Percentiles rank a stretch among this genome's conserved stretches.
phyloP scores from a whole-genome alignment of 2,888 invertebrate genomes.

The Nysson spinosus region DNA sequence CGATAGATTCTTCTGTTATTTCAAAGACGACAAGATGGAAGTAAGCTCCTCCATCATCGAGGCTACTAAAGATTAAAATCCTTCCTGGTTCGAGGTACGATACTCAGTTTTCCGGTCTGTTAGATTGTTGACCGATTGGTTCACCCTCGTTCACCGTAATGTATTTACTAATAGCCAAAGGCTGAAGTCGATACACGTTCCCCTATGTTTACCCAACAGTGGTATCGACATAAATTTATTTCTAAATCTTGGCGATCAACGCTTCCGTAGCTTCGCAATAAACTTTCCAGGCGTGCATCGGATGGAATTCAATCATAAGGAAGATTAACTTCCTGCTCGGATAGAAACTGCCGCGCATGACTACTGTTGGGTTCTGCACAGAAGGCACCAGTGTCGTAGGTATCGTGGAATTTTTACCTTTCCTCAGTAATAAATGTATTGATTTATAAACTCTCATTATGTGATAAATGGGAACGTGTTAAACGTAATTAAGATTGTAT shows the following conservation, averaged over 20 bases:
- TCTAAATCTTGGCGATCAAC: not conserved
- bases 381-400: too few species aligned
- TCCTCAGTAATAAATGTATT: too few species aligned
- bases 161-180: constrained; percentile 19
- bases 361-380: too few species aligned
- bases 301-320: too few species aligned
- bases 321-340: too few species aligned
- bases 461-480: too few species aligned
- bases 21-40: not conserved
- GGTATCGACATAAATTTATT: constrained; percentile 5
- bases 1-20: too few species aligned
- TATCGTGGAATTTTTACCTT: too few species aligned
- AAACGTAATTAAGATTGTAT: too few species aligned
- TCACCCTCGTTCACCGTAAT: constrained; percentile 9
- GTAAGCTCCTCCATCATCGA: not conserved
- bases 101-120: constrained; percentile 5
- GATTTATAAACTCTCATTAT: too few species aligned
- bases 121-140: constrained; percentile 14
- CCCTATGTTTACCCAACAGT: not conserved
- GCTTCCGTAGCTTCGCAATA: not conserved
- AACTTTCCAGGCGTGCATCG: too few species aligned
- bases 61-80: constrained; percentile 14
- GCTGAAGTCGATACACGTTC: constrained; percentile 7
- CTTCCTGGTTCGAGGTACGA: not conserved
- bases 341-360: too few species aligned